These are phyloP conservation scores for Belonocnema kinseyi DNA, from an alignment of 1,140 invertebrate species.

Conservation along the genomic window DNA sequence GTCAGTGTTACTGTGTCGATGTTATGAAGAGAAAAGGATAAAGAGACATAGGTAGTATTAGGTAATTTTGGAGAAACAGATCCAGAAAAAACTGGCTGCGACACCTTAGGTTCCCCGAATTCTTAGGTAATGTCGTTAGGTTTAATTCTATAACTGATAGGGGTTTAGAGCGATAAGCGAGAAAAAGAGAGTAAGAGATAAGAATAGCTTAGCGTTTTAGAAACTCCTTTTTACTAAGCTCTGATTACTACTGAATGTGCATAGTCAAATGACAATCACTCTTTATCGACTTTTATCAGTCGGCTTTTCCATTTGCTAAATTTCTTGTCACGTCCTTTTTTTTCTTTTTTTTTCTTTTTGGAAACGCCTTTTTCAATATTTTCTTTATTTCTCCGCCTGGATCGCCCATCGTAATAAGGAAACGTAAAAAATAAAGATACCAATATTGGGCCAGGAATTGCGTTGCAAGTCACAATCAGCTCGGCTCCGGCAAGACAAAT, in stretches of 20 bases:
- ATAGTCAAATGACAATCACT: conserved; percentile 74
- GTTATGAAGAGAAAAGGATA: conserved; percentile 34
- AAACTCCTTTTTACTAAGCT: conserved; percentile 61
- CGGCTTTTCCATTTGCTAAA: conserved; percentile 62
- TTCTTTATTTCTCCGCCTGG: conserved; percentile 46
- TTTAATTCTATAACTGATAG: conserved; percentile 35
- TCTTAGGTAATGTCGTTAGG: conserved; percentile 43
- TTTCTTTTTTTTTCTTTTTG: too few species aligned
- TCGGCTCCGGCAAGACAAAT: conserved; percentile 72
- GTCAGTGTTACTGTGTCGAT: conserved; percentile 29
- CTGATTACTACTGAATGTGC: conserved; percentile 51
- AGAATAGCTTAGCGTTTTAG: conserved; percentile 61
- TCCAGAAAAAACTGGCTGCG: conserved; percentile 22
- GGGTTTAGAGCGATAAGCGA: conserved; percentile 16
- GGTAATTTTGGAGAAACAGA: conserved; percentile 34
- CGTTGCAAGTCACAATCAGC: conserved; percentile 77
- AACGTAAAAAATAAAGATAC: conserved; percentile 40
- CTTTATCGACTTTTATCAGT: conserved; percentile 66
- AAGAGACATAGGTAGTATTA: conserved; percentile 30
- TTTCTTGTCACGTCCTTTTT: conserved; percentile 42
- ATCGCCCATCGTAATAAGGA: conserved; percentile 34
- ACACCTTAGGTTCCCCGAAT: conserved; percentile 20
- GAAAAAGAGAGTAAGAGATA: conserved; percentile 51
- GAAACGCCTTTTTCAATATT: conserved; percentile 34
- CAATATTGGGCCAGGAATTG: conserved; percentile 75